Base-by-base conservation (phyloP, 2,797 vertebrate genomes). In the Enteromius treurensis region DNA sequence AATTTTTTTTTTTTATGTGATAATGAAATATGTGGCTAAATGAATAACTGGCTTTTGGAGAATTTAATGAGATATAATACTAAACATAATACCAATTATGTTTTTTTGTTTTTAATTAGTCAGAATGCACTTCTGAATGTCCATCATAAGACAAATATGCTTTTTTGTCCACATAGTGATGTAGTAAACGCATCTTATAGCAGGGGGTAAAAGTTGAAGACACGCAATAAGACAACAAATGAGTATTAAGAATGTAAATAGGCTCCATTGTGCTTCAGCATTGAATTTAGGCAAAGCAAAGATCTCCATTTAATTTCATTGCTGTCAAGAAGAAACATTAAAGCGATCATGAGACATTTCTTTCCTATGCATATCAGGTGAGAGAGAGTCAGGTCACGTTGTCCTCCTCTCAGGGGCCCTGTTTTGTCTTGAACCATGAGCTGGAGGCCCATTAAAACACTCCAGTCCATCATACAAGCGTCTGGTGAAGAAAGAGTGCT, bases 381-480 rank as follows among this genome's bases (percentile, higher is more conserved):
- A 65, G 70, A 75, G 32, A 67, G n/a, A 53, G n/a, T 51, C 32
- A 26, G 69, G 26, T 51, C 69, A 74, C 8, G 7, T n/a, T 76
- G 70, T 45, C 8, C 17, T 74, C 29, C 26, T 71, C 53, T 71
- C 37, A 60, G 53, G 29, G 58, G 58, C 70, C 64, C 40, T 65
- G 64, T 77, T 82, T 82, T 69, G 73, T 76, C 49, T 77, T 21
- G 14, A 83, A 60, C 49, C 19, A 3, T 70, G 37, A 84, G 62
- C 67, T 37, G 47, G 74, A 60, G 80, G 45, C 58, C 51, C 69
- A 42, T 78, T 90, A 90, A 91, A 90, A 90, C 68, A 79, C 73
- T 85, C 77, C 81, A 87, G 91, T 94, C 90, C 89, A 93, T 92
- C 92, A 92, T 88, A 42, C 32, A 79, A 55, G 19, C 1, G 51